Percentiles rank a stretch among this genome's conserved stretches.
Conservation (phyloP, 1,140 invertebrate genomes). For the Aradophagus sp. region DNA sequence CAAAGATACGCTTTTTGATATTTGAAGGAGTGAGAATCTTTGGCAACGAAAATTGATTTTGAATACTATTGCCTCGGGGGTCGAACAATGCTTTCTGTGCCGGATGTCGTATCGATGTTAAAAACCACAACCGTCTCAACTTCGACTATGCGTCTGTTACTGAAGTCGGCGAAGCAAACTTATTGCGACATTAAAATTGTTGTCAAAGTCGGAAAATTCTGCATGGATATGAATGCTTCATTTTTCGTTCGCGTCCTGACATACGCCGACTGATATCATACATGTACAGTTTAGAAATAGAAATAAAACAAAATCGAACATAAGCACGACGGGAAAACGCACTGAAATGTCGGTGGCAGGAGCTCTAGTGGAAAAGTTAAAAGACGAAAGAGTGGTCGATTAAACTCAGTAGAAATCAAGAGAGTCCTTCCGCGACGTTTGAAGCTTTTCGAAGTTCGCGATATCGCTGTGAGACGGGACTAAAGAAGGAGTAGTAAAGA, state of each 20-base stretch:
- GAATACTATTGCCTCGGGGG: too few relatives aligned
- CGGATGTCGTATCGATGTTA: too few relatives aligned
- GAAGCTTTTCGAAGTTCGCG: conserved; percentile 53
- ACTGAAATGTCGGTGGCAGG: conserved; percentile 29
- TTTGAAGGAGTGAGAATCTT: too few relatives aligned
- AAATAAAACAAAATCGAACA: conserved; percentile 42
- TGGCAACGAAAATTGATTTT: too few relatives aligned
- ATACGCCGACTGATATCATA: conserved; percentile 19
- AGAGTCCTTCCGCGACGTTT: conserved; percentile 48
- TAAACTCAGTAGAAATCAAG: conserved; percentile 58
- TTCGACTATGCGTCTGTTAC: background rate
- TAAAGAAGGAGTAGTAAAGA: conserved; percentile 19
- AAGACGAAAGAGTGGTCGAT: conserved; percentile 58
- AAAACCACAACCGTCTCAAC: background rate
- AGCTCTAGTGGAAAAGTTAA: conserved; percentile 62
- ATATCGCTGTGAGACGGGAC: conserved; percentile 37
- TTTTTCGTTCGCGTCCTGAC: conserved; percentile 5
- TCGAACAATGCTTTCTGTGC: too few relatives aligned
- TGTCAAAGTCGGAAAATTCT: background rate
- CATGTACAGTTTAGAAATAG: conserved; percentile 29
- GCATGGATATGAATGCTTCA: background rate
- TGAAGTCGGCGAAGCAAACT: background rate
- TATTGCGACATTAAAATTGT: too few relatives aligned
- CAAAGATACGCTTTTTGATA: too few relatives aligned
- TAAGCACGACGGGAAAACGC: conserved; percentile 18